Evolutionary conservation across 2,888 invertebrate genomes (phyloP).

Genomic region (Amblyjoppa fuscipennis): DNA sequence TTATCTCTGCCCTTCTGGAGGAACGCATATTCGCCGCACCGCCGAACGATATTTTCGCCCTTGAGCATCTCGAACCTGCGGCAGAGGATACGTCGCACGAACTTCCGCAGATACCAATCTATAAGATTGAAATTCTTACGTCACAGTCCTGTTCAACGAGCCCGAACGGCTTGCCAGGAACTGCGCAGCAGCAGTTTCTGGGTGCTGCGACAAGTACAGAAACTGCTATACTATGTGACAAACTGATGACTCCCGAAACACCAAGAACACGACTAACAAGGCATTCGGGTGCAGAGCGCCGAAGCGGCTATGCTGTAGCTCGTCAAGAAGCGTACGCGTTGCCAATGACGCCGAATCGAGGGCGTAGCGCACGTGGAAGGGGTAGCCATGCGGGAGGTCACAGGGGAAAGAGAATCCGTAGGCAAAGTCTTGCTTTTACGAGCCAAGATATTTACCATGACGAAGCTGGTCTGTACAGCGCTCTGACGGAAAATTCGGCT

Average conservation of each 20-base stretch:
- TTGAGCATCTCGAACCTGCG: background rate
- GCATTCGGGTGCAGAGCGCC: conserved; percentile 85
- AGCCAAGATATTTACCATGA: conserved; percentile 87
- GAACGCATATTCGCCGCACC: conserved; percentile 88
- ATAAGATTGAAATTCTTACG: background rate
- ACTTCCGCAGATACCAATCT: background rate
- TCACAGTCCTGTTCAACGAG: background rate
- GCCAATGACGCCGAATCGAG: conserved; percentile 72
- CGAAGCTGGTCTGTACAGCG: conserved; percentile 93
- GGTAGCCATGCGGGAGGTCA: conserved; percentile 70
- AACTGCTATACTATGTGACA: background rate
- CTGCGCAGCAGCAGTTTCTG: background rate
- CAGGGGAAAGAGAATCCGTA: background rate
- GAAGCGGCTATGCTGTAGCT: conserved; percentile 81
- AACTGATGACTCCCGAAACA: conserved; percentile 86
- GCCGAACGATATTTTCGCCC: background rate
- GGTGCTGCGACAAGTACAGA: background rate
- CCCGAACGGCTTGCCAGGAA: background rate
- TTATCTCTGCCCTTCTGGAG: conserved; percentile 90
- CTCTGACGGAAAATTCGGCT: conserved; percentile 94
- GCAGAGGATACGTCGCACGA: background rate
- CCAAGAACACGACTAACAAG: conserved; percentile 86
- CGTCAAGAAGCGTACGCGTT: conserved; percentile 82
- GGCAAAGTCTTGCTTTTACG: conserved; percentile 72
- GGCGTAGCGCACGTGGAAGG: conserved; percentile 85